Base-by-base conservation (phyloP, 1,140 invertebrate genomes). In the Pararge aegeria region DNA sequence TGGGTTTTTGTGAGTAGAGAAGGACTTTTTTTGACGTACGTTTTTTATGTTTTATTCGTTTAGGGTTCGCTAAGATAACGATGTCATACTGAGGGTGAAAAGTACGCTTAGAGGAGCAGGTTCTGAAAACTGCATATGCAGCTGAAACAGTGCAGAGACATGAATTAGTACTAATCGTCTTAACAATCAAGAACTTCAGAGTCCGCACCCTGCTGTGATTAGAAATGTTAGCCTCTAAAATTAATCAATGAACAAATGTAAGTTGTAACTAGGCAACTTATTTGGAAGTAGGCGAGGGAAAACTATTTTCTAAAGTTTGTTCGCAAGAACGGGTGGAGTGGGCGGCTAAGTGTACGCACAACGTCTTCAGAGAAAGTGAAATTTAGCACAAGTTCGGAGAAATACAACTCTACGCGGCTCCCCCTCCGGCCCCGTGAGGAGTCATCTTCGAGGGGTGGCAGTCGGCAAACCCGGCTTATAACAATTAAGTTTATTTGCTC, bases 371-470 rank as follows among this genome's bases (percentile, higher is more conserved):
- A 83, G 87, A 89, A 89, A 89, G 87, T 87, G 87, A 89, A 89
- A 89, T 87, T 89, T 89, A 83, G 87, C 83, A 77, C 86, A 87
- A 89, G 79, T 87, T 87, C 79, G 87, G 83, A 85, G 83, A 79
- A 87, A 86, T 83, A 87, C 83, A 86, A 87, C 80, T 78, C 73
- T 70, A 64, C 73, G 62, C 66, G 59, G 30, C 59, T 66, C 61
- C 80, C 68, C 68, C 70, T 66, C 70, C 74, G 64, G n/a, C 78
- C 75, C 66, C 65, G 60, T 27, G 59, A 68, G 66, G 71, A 68
- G 68, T 64, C 70, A 64, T 66, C 64, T 66, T 68, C 48, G n/a
- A 55, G 63, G 73, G 83, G 84, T 66, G 83, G 81, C 70, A 71
- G 72, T 68, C 73, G 69, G 72, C 73, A 69, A 85, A 70, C 79